These are phyloP conservation scores for Lordiphosa collinella DNA, from an alignment of 1,140 invertebrate species.

Conservation along the genomic window DNA sequence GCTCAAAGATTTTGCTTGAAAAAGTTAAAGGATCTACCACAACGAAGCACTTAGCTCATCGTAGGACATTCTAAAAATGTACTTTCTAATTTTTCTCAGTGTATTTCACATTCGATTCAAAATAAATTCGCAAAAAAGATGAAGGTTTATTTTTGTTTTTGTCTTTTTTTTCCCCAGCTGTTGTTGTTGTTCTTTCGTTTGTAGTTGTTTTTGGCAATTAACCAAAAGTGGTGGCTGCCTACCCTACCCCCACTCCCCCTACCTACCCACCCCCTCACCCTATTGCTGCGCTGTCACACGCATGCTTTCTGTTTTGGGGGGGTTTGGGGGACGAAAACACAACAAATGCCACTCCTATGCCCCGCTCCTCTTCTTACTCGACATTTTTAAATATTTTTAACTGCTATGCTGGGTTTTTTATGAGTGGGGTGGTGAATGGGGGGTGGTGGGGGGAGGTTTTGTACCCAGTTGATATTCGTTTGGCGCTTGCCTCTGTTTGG, in stretches of 20 bases:
- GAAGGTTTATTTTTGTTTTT: no score
- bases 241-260: not conserved
- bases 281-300: conserved; percentile 28
- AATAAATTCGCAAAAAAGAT: no score
- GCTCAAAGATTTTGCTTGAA: no score
- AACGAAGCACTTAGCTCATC: no score
- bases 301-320: conserved; percentile 25
- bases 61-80: no score
- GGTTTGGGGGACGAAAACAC: not conserved
- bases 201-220: conserved; percentile 75
- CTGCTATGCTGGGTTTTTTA: conserved; percentile 36
- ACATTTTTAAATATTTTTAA: conserved; percentile 75
- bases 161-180: conserved; percentile 1
- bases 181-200: conserved; percentile 3
- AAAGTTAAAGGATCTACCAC: no score
- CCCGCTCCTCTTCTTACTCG: conserved; percentile 34
- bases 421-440: not conserved
- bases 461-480: conserved; percentile 38
- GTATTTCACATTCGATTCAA: conserved; percentile 23
- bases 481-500: conserved; percentile 63
- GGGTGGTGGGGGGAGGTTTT: not conserved
- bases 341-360: not conserved
- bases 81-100: not conserved
- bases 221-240: conserved; percentile 55
- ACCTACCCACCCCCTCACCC: not conserved